Evolutionary conservation across 2,797 vertebrate genomes (phyloP).

Genomic region (Arctocebus calabarensis): DNA sequence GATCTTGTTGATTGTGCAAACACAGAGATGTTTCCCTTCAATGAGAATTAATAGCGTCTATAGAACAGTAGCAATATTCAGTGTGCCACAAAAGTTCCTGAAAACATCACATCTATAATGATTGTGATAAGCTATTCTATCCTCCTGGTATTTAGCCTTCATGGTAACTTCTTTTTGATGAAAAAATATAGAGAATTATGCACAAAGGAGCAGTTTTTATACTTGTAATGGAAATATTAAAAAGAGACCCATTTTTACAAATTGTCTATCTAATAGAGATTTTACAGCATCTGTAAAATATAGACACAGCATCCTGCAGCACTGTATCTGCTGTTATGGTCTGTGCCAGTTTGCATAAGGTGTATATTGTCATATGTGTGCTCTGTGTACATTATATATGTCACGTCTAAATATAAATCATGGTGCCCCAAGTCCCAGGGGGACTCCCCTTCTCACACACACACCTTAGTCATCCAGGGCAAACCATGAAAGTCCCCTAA

Average conservation of each 20-base stretch:
- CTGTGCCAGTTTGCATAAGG: conserved; percentile 75
- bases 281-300: conserved; percentile 82
- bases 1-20: conserved; percentile 84
- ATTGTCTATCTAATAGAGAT: conserved; percentile 82
- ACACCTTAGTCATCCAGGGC: conserved; percentile 83
- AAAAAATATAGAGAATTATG: conserved; percentile 84
- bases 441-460: conserved; percentile 67
- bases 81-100: conserved; percentile 75
- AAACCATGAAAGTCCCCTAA: conserved; percentile 87
- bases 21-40: conserved; percentile 80
- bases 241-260: conserved; percentile 81
- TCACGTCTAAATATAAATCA: conserved; percentile 83
- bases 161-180: conserved; percentile 84
- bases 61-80: conserved; percentile 73
- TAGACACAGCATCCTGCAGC: conserved; percentile 44
- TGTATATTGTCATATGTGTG: conserved; percentile 71
- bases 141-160: conserved; percentile 81
- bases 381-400: conserved; percentile 66
- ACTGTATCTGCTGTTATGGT: conserved; percentile 64
- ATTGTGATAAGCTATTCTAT: conserved; percentile 84
- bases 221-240: conserved; percentile 80
- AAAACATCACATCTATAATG: conserved; percentile 83
- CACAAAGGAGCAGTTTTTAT: conserved; percentile 81
- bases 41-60: conserved; percentile 85
- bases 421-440: conserved; percentile 79